Base-by-base conservation (phyloP, 1,140 invertebrate species). In the Dreissena rostriformis region DNA sequence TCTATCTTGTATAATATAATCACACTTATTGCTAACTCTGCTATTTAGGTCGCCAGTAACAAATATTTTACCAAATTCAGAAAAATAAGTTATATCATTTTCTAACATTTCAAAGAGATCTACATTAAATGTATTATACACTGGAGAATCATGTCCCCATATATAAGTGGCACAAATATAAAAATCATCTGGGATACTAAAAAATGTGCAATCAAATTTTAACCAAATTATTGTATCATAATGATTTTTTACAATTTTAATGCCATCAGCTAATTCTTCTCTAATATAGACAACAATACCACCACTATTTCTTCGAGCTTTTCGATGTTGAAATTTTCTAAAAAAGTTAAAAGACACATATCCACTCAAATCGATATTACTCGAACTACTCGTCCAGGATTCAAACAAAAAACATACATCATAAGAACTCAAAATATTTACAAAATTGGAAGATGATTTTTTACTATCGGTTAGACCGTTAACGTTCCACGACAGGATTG, bases 81-180 rank as follows among this genome's bases (percentile, higher is more conserved):
- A n/a, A 52, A 39, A 73, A 14, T 19, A 73, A 49, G n/a, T 19
- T 52, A 73, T 73, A 14, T 19, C 51, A 10, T 73, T 73, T 49
- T 73, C 28, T 19, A 73, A 29, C 7, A 39, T 39, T 39, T 39
- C 39, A 39, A 39, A 39, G 17, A 49, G 49, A 52, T 52, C 26
- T 73, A 73, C 71, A 73, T 52, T 73, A 49, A 73, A 14, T 73
- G 71, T 73, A 73, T 73, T 73, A 52, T 73, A 73, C 1, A 52
- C 71, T 49, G 26, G 71, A 10, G 26, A 73, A 29, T 49, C 71
- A n/a, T 24, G 19, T 28, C 29, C 67, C 67, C 26, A 19, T 19
- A 49, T 19, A 73, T 49, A 73, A 7, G 71, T 19, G 11, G 19
- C 12, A 52, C 71, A 73, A 10, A 73, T 52, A 73, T 73, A 73